Conservation (phyloP, 2,113 vertebrate species). For the Pithys albifrons region DNA sequence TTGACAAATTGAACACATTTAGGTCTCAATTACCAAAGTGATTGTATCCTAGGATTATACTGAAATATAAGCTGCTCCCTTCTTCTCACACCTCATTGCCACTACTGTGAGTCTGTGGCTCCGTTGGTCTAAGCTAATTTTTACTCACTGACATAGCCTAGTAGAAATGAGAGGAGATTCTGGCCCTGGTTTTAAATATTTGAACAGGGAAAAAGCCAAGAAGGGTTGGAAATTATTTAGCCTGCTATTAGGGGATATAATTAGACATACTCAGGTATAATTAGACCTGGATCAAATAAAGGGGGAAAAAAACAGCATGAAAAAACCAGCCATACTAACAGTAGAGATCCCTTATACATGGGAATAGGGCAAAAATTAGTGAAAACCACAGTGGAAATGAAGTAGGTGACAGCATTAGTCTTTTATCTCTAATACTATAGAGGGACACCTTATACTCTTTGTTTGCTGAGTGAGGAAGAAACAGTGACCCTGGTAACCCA, state of each 20-base stretch:
- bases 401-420: background rate
- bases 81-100: background rate
- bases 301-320: background rate
- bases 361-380: background rate
- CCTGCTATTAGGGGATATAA: slow-evolving; percentile 62
- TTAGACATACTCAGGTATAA: slow-evolving; percentile 62
- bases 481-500: background rate
- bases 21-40: background rate
- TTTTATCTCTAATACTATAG: slow-evolving; percentile 5
- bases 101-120: background rate
- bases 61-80: background rate
- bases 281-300: slow-evolving; percentile 57
- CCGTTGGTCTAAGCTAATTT: slow-evolving; percentile 8
- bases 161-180: slow-evolving; percentile 45
- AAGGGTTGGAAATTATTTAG: slow-evolving; percentile 64
- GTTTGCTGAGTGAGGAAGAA: background rate
- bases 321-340: slow-evolving; percentile 5
- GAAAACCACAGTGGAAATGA: slow-evolving; percentile 35
- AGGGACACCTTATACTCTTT: background rate
- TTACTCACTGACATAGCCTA: background rate
- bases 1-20: background rate
- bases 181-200: slow-evolving; percentile 58
- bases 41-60: background rate
- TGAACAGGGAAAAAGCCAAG: slow-evolving; percentile 66
- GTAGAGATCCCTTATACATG: background rate